Conservation (phyloP, 37 sponge, comb jelly and placozoan genomes). For the Ianthella basta region DNA sequence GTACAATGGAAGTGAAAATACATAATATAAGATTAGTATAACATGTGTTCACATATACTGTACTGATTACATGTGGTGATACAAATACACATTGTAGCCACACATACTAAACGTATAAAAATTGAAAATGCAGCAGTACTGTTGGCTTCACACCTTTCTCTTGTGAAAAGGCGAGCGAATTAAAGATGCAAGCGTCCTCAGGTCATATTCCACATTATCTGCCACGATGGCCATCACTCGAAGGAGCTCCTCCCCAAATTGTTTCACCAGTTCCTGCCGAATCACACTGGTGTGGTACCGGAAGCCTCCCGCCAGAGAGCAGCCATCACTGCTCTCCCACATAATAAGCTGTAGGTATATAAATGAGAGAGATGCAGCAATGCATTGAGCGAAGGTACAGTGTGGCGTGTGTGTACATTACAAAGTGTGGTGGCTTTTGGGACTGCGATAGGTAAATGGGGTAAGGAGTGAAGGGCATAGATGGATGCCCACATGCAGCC, state of each 20-base stretch:
- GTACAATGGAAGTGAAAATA: no score
- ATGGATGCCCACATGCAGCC: background rate
- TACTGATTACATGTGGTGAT: no score
- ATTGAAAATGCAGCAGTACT: background rate
- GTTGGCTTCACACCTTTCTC: background rate
- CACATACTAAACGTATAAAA: no score
- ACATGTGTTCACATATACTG: no score
- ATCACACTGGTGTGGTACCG: slow-evolving; percentile 72
- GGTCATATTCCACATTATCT: slow-evolving; percentile 26
- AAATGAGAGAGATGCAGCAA: background rate
- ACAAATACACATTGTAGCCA: no score
- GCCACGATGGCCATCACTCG: slow-evolving; percentile 52
- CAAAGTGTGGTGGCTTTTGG: no score
- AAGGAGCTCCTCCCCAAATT: slow-evolving; percentile 43
- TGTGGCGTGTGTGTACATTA: no score
- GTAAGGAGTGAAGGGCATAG: background rate
- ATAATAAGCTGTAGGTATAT: slow-evolving; percentile 60
- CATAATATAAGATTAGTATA: no score
- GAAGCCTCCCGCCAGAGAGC: slow-evolving; percentile 64
- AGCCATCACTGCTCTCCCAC: slow-evolving; percentile 69
- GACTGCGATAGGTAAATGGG: background rate
- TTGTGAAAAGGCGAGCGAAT: slow-evolving; percentile 21
- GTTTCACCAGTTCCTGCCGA: slow-evolving; percentile 50
- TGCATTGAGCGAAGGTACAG: background rate
- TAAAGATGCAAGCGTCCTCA: background rate